Conservation (phyloP, 2,113 vertebrate genomes). For the Cervus canadensis region DNA sequence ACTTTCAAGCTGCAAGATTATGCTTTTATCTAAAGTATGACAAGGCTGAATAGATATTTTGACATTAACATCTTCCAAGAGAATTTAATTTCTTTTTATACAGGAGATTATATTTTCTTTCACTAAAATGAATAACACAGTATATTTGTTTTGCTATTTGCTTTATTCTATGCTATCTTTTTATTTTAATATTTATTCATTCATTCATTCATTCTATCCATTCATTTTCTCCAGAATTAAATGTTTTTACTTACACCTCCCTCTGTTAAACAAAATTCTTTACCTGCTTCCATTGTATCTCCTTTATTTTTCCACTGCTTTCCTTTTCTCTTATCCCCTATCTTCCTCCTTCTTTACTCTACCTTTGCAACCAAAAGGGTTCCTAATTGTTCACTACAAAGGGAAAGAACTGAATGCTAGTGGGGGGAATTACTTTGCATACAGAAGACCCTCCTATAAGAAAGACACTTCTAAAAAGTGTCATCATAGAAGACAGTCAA, state of each 20-base stretch:
- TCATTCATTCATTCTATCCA: background rate
- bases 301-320: background rate
- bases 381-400: background rate
- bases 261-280: background rate
- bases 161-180: background rate
- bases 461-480: background rate
- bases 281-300: background rate
- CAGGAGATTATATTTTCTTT: conserved; percentile 32
- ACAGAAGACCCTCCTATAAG: background rate
- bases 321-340: background rate
- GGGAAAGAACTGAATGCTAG: background rate
- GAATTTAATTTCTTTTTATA: conserved; percentile 26
- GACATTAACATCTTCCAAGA: conserved; percentile 3
- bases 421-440: background rate
- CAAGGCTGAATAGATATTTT: conserved; percentile 20
- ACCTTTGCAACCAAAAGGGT: background rate
- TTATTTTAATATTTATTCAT: conserved; percentile 9
- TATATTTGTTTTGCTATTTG: background rate
- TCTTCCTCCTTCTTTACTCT: background rate
- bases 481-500: background rate
- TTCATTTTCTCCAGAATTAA: conserved; percentile 1
- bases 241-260: background rate
- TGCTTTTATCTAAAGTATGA: conserved; percentile 8
- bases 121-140: background rate
- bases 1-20: background rate